phyloP scores from a whole-genome alignment of 1,140 invertebrate species.

The Bombyx mandarina region DNA sequence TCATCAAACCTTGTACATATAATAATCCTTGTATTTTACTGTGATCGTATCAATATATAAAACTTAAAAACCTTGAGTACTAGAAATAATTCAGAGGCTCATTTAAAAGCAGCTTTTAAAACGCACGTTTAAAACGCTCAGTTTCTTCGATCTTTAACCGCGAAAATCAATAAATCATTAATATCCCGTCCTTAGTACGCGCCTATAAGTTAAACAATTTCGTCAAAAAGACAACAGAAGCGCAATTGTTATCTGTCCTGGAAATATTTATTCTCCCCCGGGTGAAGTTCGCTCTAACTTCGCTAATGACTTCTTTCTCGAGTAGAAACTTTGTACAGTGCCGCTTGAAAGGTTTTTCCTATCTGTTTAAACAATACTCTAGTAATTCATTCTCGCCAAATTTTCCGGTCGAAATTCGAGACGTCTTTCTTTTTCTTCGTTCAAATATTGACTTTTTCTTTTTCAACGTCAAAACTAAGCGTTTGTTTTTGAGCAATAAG shows the following conservation, averaged over 20 bases:
- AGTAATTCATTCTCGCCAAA: conserved; percentile 47
- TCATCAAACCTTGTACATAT: too few species aligned
- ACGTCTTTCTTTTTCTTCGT: background rate
- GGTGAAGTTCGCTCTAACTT: conserved; percentile 44
- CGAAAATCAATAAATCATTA: too few species aligned
- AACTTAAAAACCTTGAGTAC: too few species aligned
- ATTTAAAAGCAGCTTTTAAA: too few species aligned
- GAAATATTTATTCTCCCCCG: conserved; percentile 52
- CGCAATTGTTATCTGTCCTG: conserved; percentile 35
- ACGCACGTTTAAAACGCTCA: too few species aligned
- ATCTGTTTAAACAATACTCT: conserved; percentile 52
- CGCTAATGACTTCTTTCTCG: conserved; percentile 57
- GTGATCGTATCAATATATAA: too few species aligned
- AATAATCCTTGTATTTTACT: too few species aligned
- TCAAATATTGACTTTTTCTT: background rate
- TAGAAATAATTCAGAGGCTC: too few species aligned
- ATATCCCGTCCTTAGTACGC: conserved; percentile 8
- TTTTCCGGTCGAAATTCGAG: conserved; percentile 16
- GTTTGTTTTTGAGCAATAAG: too few species aligned
- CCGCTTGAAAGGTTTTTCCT: conserved; percentile 39
- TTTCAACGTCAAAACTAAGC: too few species aligned
- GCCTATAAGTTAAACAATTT: conserved; percentile 23
- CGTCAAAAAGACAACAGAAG: conserved; percentile 32
- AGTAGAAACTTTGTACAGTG: conserved; percentile 42
- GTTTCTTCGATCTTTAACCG: too few species aligned